A percentile compares a stretch with the other conserved stretches of the same genome.
Conservation (phyloP, 1,140 invertebrate genomes). For the Thaumetopoea pityocampa region DNA sequence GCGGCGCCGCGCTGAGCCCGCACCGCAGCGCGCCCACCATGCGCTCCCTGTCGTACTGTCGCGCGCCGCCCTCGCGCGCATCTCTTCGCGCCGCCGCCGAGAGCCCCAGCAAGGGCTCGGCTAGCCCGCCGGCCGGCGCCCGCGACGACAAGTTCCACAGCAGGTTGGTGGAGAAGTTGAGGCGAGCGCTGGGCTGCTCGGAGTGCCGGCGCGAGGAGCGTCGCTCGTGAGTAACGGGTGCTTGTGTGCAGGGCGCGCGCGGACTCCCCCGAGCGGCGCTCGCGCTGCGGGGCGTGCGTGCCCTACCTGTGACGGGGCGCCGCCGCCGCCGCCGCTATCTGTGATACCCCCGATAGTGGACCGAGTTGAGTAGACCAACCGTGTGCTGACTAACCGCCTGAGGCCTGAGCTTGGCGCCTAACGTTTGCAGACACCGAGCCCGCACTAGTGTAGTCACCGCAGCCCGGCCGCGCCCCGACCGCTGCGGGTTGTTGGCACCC, state of each 20-base stretch:
- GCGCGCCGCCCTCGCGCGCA: slow-evolving; percentile 76
- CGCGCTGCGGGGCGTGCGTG: slow-evolving; percentile 65
- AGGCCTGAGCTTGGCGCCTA: slow-evolving; percentile 19
- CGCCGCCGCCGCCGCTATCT: slow-evolving; percentile 32
- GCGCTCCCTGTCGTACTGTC: slow-evolving; percentile 78
- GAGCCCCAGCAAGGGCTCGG: slow-evolving; percentile 73
- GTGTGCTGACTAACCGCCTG: slow-evolving; percentile 45
- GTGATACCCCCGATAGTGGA: slow-evolving; percentile 54
- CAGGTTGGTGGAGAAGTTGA: slow-evolving; percentile 88
- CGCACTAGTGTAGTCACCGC: slow-evolving; percentile 38
- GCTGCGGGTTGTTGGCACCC: slow-evolving; percentile 44
- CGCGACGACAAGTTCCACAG: slow-evolving; percentile 90
- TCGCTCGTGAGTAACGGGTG: slow-evolving; percentile 67
- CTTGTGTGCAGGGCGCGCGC: slow-evolving; percentile 66
- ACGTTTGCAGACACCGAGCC: slow-evolving; percentile 21
- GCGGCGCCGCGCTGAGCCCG: slow-evolving; percentile 76
- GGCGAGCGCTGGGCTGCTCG: slow-evolving; percentile 82
- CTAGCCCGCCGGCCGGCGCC: slow-evolving; percentile 78
- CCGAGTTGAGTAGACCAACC: slow-evolving; percentile 51
- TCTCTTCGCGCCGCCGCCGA: slow-evolving; percentile 76
- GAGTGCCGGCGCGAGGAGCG: slow-evolving; percentile 69
- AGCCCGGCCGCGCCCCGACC: slow-evolving; percentile 40
- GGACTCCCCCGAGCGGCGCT: slow-evolving; percentile 50
- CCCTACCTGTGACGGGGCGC: slow-evolving; percentile 64
- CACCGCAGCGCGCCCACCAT: slow-evolving; percentile 81